Percentiles rank a stretch among this genome's conserved stretches.
phyloP scores from a whole-genome alignment of 2,888 invertebrate genomes.

The Erebia epiphron region DNA sequence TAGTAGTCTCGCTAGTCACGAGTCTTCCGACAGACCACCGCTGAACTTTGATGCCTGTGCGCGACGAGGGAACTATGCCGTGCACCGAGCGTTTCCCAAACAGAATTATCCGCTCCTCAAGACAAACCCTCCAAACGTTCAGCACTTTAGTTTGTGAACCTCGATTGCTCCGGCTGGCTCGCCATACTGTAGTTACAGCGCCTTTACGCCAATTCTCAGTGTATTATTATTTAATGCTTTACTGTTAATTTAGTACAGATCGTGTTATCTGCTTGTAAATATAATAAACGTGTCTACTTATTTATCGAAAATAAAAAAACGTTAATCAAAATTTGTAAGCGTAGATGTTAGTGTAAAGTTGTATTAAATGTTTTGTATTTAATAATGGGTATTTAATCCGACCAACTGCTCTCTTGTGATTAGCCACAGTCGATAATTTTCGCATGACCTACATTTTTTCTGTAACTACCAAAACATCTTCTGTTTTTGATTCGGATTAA shows the following conservation, averaged over 20 bases:
- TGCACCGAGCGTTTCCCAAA: conserved; percentile 37
- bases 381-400: conserved; percentile 79
- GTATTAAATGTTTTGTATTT: conserved; percentile 81
- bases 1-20: conserved; percentile 76
- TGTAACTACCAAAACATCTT: conserved; percentile 51
- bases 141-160: conserved; percentile 42
- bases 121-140: conserved; percentile 37
- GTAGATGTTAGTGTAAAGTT: conserved; percentile 82
- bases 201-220: conserved; percentile 83
- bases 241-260: conserved; percentile 74
- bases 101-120: conserved; percentile 39
- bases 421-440: conserved; percentile 61
- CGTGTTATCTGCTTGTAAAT: conserved; percentile 82
- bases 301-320: conserved; percentile 70
- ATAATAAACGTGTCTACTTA: conserved; percentile 80
- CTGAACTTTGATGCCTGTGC: conserved; percentile 56
- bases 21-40: conserved; percentile 77
- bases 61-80: conserved; percentile 42
- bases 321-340: conserved; percentile 77
- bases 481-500: conserved; percentile 52
- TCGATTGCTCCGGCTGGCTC: conserved; percentile 70
- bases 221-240: conserved; percentile 83
- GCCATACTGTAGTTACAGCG: conserved; percentile 76
- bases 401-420: conserved; percentile 80
- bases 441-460: conserved; percentile 61